These are phyloP conservation scores for Chionomys nivalis DNA, from an alignment of 2,113 vertebrate genomes.

Conservation along the genomic window DNA sequence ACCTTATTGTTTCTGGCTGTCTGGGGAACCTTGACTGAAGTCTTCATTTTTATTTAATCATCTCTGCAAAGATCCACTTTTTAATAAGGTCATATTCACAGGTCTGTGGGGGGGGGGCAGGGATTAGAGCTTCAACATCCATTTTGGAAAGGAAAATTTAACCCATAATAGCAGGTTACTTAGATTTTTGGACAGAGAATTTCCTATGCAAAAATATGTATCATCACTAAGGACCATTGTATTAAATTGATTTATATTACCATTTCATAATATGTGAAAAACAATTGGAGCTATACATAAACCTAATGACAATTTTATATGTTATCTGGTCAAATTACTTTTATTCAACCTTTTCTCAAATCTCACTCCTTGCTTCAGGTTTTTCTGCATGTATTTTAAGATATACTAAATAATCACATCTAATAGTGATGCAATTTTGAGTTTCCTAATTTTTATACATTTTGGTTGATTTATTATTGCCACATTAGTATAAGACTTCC, in stretches of 20 bases:
- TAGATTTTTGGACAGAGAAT: background rate
- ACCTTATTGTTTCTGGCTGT: background rate
- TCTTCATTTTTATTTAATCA: constrained; percentile 22
- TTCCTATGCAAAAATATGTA: constrained; percentile 19
- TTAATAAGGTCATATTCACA: constrained; percentile 12
- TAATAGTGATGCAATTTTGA: background rate
- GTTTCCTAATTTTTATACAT: constrained; percentile 32
- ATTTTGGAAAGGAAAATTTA: background rate
- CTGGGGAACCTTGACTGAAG: background rate
- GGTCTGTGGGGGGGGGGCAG: background rate
- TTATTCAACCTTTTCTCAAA: constrained; percentile 16
- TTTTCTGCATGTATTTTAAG: constrained; percentile 16
- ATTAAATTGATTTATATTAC: constrained; percentile 21
- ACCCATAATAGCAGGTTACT: background rate
- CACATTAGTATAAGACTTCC: background rate
- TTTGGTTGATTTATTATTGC: constrained; percentile 7
- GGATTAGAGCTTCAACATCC: background rate
- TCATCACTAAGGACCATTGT: background rate
- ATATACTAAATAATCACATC: background rate
- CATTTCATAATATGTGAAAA: constrained; percentile 18
- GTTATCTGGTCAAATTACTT: constrained; percentile 21
- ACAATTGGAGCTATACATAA: background rate
- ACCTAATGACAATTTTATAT: background rate
- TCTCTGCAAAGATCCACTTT: constrained; percentile 3
- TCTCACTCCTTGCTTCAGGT: constrained; percentile 2